phyloP scores from a whole-genome alignment of 2,113 vertebrate genomes.

The Procapra przewalskii region DNA sequence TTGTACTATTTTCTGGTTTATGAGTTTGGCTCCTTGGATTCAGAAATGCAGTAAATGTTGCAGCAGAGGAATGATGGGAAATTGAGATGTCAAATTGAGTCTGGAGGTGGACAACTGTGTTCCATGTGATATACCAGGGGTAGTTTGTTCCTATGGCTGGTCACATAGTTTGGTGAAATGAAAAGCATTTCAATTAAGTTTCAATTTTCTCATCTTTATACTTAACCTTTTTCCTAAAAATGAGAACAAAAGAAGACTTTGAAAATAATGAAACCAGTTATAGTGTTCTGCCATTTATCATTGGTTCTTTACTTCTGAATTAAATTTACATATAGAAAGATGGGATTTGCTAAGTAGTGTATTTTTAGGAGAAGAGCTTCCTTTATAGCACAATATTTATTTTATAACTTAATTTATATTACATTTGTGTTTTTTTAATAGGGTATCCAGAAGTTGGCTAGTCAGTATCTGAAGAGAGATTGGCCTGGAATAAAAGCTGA shows the following conservation, averaged over 20 bases:
- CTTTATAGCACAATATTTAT: conserved; percentile 16
- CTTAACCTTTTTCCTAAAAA: neutral
- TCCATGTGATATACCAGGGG: neutral
- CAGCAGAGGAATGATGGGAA: neutral
- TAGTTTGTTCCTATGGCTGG: neutral
- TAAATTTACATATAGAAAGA: conserved; percentile 29
- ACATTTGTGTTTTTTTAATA: conserved; percentile 67
- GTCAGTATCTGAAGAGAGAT: conserved; percentile 97
- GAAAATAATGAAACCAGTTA: conserved; percentile 11
- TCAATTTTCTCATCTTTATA: neutral
- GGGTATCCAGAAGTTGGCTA: conserved; percentile 97
- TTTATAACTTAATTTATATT: neutral
- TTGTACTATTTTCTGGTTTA: neutral
- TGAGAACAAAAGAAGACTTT: neutral
- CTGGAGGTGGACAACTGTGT: neutral
- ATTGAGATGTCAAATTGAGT: neutral
- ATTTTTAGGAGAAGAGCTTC: conserved; percentile 42
- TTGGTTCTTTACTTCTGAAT: conserved; percentile 6
- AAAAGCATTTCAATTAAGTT: conserved; percentile 6
- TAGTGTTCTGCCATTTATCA: neutral
- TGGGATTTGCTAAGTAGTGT: neutral
- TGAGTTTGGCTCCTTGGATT: neutral
- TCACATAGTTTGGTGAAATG: neutral
- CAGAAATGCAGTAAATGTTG: neutral
- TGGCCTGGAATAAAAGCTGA: conserved; percentile 95